Conservation (phyloP, 1,140 invertebrate species). For the Rhopalosiphum maidis region DNA sequence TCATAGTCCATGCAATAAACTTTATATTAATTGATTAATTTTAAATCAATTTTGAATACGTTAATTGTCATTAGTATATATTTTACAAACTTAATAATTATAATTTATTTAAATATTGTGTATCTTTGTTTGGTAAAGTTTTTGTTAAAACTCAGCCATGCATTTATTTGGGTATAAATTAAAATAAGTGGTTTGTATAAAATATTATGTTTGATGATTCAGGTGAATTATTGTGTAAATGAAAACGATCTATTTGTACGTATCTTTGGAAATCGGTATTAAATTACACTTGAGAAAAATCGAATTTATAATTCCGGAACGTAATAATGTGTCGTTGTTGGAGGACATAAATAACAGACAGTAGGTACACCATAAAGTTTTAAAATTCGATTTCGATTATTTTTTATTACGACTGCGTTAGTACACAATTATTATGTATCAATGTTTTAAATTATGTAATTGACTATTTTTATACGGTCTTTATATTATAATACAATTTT, state of each 20-base stretch:
- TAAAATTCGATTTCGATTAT: background rate
- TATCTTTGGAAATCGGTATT: background rate
- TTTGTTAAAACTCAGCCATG: background rate
- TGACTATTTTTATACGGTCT: background rate
- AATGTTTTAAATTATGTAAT: background rate
- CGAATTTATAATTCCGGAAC: background rate
- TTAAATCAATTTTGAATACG: too few species aligned
- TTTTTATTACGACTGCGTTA: background rate
- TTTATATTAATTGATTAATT: too few species aligned
- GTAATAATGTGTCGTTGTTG: background rate
- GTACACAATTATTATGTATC: too few species aligned
- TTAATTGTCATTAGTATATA: background rate
- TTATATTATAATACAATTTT: background rate
- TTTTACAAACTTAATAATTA: background rate
- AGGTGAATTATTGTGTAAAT: background rate
- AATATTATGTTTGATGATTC: background rate
- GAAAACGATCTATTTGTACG: background rate
- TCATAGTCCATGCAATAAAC: too few species aligned
- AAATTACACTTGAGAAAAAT: background rate
- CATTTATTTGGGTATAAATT: background rate
- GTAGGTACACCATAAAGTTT: background rate
- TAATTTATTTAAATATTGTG: background rate
- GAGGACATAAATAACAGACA: background rate
- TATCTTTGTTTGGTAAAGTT: background rate
- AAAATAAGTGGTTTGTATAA: background rate